A percentile compares a stretch with the other conserved stretches of the same genome.
These are phyloP conservation scores for Sturmia bella DNA, from an alignment of 2,888 invertebrate species.

Conservation along the genomic window DNA sequence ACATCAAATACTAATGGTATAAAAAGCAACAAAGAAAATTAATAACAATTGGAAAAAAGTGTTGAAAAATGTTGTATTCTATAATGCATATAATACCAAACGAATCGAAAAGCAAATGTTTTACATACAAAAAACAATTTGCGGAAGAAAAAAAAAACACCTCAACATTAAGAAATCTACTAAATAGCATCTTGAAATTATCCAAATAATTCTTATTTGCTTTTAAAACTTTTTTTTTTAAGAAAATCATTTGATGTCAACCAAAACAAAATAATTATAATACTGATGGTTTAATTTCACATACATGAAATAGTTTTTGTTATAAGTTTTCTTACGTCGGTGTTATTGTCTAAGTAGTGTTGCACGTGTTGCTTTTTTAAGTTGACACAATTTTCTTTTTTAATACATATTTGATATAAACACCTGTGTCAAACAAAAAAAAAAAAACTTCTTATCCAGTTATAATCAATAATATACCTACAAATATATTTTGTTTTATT, in stretches of 20 bases:
- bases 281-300: too few species aligned
- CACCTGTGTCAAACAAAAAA: too few species aligned
- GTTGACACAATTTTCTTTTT: too few species aligned
- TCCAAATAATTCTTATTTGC: too few species aligned
- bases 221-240: too few species aligned
- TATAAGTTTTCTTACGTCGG: neutral
- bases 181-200: too few species aligned
- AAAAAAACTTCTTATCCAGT: neutral
- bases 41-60: slow-evolving; percentile 12
- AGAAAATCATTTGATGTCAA: too few species aligned
- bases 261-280: too few species aligned
- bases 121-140: slow-evolving; percentile 37
- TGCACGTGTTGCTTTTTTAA: too few species aligned
- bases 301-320: too few species aligned
- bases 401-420: too few species aligned
- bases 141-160: slow-evolving; percentile 7
- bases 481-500: neutral
- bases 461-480: slow-evolving; percentile 1
- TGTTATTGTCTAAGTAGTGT: slow-evolving; percentile 4
- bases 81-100: slow-evolving; percentile 41
- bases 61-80: slow-evolving; percentile 56
- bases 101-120: slow-evolving; percentile 38
- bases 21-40: slow-evolving; percentile 39
- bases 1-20: slow-evolving; percentile 48
- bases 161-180: neutral